Evolutionary conservation across 2,888 invertebrate species (phyloP), one percentile per base, ranked within the genome.

Genomic region (Leptopterna dolabrata): DNA sequence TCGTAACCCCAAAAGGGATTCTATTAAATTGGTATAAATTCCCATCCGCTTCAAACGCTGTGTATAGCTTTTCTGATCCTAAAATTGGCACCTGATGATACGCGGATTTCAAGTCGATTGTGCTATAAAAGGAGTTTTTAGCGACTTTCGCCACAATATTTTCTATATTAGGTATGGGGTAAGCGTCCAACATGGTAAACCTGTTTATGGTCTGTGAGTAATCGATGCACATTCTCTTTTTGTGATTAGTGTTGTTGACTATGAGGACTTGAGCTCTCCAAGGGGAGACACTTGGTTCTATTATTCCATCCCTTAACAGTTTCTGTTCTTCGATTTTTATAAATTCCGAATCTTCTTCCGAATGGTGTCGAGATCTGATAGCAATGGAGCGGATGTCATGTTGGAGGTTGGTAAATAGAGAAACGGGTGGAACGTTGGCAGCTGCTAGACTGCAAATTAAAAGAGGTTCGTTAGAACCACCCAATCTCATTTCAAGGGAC

Each of bases 1-100:
- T 55, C 2, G 55, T 55, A 19, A 55, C 55, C 2, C 55, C 55
- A 24, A 55, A 55, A 55, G 55, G 55, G 11, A 55, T 16, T 19
- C 84, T 78, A 36, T 27, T 51, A 85, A 89, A 89, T 76, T 89
- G 89, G 87, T 86, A 88, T 16, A 88, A 84, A 11, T 82, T 36
- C 13, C 88, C 85, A 84, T 76, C 11, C 3, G 55, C 55, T 55
- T 55, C 55, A n/a, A 55, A 55, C 3, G 55, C 55, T 19, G 55
- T 55, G 19, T 19, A 55, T 2, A 55, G 2, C 55, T 80, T 83
- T 13, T 55, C 55, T 3, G 2, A 3, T 19, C 19, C 16, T 19
- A n/a, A 13, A 16, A 55, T 55, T 13, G 55, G 55, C 1, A 55
- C 55, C 9, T 55, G 55, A 19, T 55, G 55, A n/a, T 55, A 55